phyloP scores from a whole-genome alignment of 2,888 invertebrate species.

The Sialis fuliginosa region DNA sequence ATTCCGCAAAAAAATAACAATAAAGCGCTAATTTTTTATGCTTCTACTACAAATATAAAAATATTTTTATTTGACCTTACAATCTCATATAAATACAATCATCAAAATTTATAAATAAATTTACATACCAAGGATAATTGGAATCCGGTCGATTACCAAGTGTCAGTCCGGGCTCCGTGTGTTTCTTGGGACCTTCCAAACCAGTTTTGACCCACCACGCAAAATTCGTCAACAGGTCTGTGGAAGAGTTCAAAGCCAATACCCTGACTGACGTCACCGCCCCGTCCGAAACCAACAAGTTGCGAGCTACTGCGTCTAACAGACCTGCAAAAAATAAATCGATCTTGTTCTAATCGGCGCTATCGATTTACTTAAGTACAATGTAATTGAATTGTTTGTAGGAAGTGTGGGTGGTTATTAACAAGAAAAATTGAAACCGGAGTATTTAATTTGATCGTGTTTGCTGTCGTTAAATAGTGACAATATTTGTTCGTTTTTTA shows the following conservation, averaged over 20 bases:
- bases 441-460: no score
- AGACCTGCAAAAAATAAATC: conserved; percentile 31
- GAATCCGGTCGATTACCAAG: conserved; percentile 45
- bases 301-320: conserved; percentile 55
- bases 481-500: no score
- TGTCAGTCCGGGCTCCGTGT: conserved; percentile 22
- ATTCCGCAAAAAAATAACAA: no score
- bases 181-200: conserved; percentile 23
- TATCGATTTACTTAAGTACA: not conserved
- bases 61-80: no score
- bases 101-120: no score
- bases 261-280: conserved; percentile 39
- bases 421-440: no score
- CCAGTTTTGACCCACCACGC: conserved; percentile 40
- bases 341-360: not conserved
- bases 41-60: no score
- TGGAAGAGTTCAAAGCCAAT: conserved; percentile 40
- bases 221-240: conserved; percentile 35
- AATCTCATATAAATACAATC: no score
- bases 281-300: conserved; percentile 43
- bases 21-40: no score
- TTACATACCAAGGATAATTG: conserved; percentile 48
- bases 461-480: no score
- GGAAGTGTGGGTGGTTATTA: no score
- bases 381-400: not conserved